Evolutionary conservation across 2,888 invertebrate genomes (phyloP).

Genomic region (Anodontia alba): DNA sequence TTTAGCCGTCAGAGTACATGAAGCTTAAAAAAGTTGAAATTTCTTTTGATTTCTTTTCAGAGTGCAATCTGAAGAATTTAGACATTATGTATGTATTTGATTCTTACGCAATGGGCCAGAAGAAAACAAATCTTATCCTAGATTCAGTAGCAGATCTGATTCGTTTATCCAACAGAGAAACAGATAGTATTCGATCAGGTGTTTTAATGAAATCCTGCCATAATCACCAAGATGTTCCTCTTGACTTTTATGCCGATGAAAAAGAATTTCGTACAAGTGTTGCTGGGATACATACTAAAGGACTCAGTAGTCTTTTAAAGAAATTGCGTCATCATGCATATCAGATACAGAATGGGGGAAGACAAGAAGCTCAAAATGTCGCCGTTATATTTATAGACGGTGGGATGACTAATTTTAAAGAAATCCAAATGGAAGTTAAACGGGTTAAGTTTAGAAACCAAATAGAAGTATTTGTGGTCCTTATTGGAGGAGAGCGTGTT

Average conservation of each 20-base stretch:
- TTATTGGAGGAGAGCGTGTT: conserved; percentile 10
- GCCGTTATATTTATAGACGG: conserved; percentile 54
- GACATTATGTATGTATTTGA: conserved; percentile 61
- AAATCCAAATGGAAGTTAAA: conserved; percentile 26
- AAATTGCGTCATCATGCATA: conserved; percentile 23
- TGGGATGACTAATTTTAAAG: background rate
- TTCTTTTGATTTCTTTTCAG: too few species aligned
- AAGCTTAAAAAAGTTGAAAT: too few species aligned
- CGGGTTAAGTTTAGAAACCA: conserved; percentile 27
- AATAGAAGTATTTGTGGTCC: conserved; percentile 27
- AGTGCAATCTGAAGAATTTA: conserved; percentile 33
- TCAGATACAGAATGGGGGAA: conserved; percentile 34
- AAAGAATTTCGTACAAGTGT: conserved; percentile 1
- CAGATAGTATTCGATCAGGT: conserved; percentile 25
- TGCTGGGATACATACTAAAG: background rate
- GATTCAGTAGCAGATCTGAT: conserved; percentile 31
- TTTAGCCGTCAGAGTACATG: too few species aligned
- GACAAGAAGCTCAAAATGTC: conserved; percentile 36
- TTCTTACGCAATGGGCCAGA: conserved; percentile 33
- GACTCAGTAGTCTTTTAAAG: conserved; percentile 25
- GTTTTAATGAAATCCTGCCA: conserved; percentile 31
- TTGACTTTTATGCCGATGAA: background rate
- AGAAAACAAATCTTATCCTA: conserved; percentile 20
- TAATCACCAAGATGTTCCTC: conserved; percentile 15
- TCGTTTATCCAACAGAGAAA: background rate